A percentile compares a stretch with the other conserved stretches of the same genome.
phyloP scores from a whole-genome alignment of 2,888 invertebrate species.

The Exephanes ischioxanthus region DNA sequence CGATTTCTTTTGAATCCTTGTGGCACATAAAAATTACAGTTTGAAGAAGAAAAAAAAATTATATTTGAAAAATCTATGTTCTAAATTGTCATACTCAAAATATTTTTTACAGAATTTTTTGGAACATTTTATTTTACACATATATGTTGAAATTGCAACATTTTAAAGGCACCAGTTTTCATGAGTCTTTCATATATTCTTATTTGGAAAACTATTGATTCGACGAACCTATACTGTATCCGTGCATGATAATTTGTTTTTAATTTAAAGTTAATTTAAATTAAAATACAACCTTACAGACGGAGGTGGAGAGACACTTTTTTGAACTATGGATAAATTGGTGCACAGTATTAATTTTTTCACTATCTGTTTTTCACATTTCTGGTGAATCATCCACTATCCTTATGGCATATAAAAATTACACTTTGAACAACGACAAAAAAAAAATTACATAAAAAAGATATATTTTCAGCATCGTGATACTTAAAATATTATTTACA shows the following conservation, averaged over 20 bases:
- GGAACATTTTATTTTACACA: too few species aligned
- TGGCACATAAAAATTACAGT: neutral
- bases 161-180: neutral
- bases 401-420: neutral
- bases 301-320: constrained; percentile 94
- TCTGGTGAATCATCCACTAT: constrained; percentile 3
- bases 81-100: too few species aligned
- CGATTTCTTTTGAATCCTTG: neutral
- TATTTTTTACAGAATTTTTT: too few species aligned
- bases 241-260: too few species aligned
- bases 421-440: neutral
- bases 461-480: neutral
- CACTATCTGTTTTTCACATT: constrained; percentile 21
- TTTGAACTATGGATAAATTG: constrained; percentile 89
- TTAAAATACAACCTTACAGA: constrained; percentile 83
- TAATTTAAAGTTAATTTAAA: too few species aligned
- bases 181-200: too few species aligned
- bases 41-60: neutral
- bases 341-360: constrained; percentile 42
- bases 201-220: too few species aligned
- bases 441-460: neutral
- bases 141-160: too few species aligned
- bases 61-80: too few species aligned
- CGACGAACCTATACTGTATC: too few species aligned
- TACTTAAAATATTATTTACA: neutral